phyloP scores from a whole-genome alignment of 2,113 vertebrate genomes.

The Tursiops truncatus region DNA sequence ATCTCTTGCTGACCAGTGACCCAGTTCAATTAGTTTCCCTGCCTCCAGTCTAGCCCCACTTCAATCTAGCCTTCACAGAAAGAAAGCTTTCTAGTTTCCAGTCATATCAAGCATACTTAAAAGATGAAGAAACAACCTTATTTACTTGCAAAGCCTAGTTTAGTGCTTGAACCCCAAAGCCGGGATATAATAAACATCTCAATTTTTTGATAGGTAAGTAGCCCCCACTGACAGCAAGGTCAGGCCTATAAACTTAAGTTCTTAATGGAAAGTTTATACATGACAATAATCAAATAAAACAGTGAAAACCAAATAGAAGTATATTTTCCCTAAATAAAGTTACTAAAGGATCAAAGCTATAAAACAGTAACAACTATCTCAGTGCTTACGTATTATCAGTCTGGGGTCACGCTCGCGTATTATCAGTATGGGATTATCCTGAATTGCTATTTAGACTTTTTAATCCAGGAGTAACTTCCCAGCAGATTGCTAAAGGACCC shows the following conservation, averaged over 20 bases:
- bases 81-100: neutral
- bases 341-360: neutral
- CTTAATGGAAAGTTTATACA: neutral
- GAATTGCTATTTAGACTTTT: neutral
- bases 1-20: neutral
- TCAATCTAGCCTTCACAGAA: neutral
- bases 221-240: neutral
- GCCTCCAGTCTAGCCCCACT: neutral
- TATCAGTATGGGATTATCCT: neutral
- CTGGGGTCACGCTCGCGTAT: too few species aligned
- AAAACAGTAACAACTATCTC: constrained; percentile 1
- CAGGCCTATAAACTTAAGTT: neutral
- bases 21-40: neutral
- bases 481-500: neutral
- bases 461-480: neutral
- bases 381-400: neutral
- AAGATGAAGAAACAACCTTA: neutral
- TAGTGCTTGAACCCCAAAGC: neutral
- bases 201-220: neutral
- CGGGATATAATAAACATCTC: neutral
- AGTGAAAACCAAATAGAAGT: neutral
- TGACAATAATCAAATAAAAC: neutral
- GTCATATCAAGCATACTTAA: neutral
- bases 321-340: neutral
- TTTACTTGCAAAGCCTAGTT: neutral